phyloP scores from a whole-genome alignment of 2,797 vertebrate species.

The Hoplostethus mediterraneus region DNA sequence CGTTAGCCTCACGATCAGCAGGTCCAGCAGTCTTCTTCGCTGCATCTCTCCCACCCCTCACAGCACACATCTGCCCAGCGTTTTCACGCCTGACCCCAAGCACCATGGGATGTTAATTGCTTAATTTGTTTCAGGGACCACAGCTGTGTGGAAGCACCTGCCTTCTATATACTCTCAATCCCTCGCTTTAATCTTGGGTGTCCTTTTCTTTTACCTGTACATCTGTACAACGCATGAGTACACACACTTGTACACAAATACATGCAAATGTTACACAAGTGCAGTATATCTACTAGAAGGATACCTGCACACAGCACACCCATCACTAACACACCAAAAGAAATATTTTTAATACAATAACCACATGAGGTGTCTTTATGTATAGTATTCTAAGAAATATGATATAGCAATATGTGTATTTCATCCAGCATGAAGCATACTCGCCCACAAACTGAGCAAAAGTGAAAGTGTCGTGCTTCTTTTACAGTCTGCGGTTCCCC shows the following conservation, averaged over 20 bases:
- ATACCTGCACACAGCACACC: neutral
- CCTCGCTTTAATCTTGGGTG: too few species aligned
- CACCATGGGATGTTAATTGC: conserved; percentile 4
- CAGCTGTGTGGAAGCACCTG: neutral
- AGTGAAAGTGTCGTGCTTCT: conserved; percentile 40
- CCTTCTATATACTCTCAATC: too few species aligned
- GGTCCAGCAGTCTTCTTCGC: too few species aligned
- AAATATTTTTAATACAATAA: neutral
- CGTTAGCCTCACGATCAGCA: too few species aligned
- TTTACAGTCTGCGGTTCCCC: neutral
- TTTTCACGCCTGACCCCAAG: neutral
- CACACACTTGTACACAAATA: too few species aligned
- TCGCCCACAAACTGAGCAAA: conserved; percentile 9
- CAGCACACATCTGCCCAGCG: neutral
- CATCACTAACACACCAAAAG: neutral
- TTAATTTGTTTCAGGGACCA: neutral
- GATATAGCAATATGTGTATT: neutral
- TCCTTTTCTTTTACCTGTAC: too few species aligned
- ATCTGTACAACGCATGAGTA: too few species aligned
- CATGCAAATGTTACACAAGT: too few species aligned
- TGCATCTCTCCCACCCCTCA: neutral
- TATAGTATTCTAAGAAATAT: too few species aligned
- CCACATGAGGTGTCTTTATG: too few species aligned
- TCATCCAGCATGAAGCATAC: neutral
- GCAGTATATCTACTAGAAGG: too few species aligned